phyloP scores from a whole-genome alignment of 23 tunicate species.

The Styela plicata region DNA sequence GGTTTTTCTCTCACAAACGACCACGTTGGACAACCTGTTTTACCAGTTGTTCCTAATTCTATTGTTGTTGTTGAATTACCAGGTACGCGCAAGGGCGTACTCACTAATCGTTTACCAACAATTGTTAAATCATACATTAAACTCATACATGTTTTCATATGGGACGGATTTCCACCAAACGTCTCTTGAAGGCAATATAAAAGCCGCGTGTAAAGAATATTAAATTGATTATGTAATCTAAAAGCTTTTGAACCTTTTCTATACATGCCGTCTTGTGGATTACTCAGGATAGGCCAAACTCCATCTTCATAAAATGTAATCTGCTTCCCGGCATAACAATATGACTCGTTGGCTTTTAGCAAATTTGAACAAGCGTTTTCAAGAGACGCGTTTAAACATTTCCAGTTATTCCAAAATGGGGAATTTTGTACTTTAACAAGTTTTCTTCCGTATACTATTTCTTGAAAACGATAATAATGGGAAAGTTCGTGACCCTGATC shows the following conservation, averaged over 20 bases:
- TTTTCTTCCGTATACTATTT: constrained; percentile 43
- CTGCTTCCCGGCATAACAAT: constrained; percentile 35
- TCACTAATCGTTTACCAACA: constrained; percentile 32
- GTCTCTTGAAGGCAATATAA: constrained; percentile 40
- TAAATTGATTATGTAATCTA: constrained; percentile 26
- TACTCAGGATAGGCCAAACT: constrained; percentile 47
- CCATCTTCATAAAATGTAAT: constrained; percentile 39
- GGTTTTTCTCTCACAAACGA: not conserved
- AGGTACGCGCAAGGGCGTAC: constrained; percentile 23
- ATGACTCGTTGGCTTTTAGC: not conserved
- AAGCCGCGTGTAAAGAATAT: constrained; percentile 40
- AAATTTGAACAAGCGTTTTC: constrained; percentile 20
- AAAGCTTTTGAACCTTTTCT: constrained; percentile 30
- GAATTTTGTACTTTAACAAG: not conserved
- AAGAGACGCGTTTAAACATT: constrained; percentile 5
- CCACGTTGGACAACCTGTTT: constrained; percentile 21
- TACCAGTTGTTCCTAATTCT: not conserved
- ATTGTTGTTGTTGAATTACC: not conserved
- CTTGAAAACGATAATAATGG: constrained; percentile 45
- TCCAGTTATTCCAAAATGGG: not conserved
- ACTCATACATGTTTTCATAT: constrained; percentile 35
- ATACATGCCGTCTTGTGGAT: constrained; percentile 24
- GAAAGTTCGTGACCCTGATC: constrained; percentile 12
- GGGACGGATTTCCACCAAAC: constrained; percentile 27
- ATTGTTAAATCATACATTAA: constrained; percentile 46